These are phyloP conservation scores for Tribolium castaneum DNA, from an alignment of 1,140 invertebrate genomes.

Conservation along the genomic window DNA sequence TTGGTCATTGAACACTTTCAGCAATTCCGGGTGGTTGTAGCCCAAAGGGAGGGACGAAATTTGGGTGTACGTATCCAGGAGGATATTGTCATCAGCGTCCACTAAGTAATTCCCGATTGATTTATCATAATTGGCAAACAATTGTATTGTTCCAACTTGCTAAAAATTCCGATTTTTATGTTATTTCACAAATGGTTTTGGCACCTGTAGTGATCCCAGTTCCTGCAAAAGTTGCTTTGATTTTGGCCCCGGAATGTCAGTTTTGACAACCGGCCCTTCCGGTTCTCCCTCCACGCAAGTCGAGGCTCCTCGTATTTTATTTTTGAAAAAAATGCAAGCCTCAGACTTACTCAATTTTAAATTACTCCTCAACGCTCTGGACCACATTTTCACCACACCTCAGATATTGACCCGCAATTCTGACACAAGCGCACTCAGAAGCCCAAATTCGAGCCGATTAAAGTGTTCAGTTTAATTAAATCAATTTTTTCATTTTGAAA, in stretches of 20 bases:
- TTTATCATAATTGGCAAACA: constrained; percentile 96
- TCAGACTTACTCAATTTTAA: background rate
- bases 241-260: constrained; percentile 78
- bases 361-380: background rate
- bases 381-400: constrained; percentile 13
- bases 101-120: constrained; percentile 94
- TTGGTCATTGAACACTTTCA: constrained; percentile 80
- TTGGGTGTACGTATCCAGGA: constrained; percentile 95
- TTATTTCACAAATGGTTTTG: constrained; percentile 7
- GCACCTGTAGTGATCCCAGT: constrained; percentile 67
- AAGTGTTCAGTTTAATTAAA: too few species aligned
- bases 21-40: constrained; percentile 94
- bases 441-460: too few species aligned
- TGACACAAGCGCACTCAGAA: too few species aligned
- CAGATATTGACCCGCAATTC: background rate
- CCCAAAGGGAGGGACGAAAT: constrained; percentile 97
- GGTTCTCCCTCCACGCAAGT: constrained; percentile 68
- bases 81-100: constrained; percentile 93
- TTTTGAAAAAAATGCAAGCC: background rate
- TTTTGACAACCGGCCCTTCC: constrained; percentile 71
- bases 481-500: too few species aligned
- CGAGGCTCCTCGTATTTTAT: constrained; percentile 21
- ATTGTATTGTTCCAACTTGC: constrained; percentile 72
- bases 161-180: constrained; percentile 41
- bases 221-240: constrained; percentile 71